Evolutionary conservation across 2,888 invertebrate species (phyloP).

Genomic region (Aspidiotus destructor): DNA sequence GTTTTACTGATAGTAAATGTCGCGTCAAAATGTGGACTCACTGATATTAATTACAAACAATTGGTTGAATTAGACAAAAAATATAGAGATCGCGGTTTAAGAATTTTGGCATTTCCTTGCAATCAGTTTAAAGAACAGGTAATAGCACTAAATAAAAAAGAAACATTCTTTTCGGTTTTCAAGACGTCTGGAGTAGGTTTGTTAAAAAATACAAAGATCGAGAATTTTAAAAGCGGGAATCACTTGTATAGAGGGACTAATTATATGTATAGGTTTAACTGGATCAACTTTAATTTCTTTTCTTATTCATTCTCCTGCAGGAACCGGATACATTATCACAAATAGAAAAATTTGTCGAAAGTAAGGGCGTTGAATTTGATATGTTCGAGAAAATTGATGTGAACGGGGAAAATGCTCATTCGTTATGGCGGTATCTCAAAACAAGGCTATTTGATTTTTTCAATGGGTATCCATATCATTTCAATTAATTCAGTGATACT

Average conservation of each 20-base stretch:
- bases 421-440: constrained; percentile 59
- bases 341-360: constrained; percentile 47
- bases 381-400: constrained; percentile 63
- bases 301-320: constrained; percentile 41
- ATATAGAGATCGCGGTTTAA: constrained; percentile 53
- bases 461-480: constrained; percentile 43
- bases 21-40: constrained; percentile 72
- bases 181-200: too few relatives aligned
- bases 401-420: constrained; percentile 55
- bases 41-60: constrained; percentile 66
- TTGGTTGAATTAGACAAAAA: constrained; percentile 62
- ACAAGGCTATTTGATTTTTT: constrained; percentile 42
- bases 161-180: too few relatives aligned
- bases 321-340: constrained; percentile 56
- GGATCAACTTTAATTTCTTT: neutral
- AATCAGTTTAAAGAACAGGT: constrained; percentile 56
- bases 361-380: constrained; percentile 58
- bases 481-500: neutral
- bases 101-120: constrained; percentile 74
- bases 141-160: too few relatives aligned
- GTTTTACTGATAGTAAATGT: constrained; percentile 77
- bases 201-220: too few relatives aligned
- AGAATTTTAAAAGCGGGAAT: too few relatives aligned
- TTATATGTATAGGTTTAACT: constrained; percentile 49
- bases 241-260: too few relatives aligned